Conservation (phyloP, 2,113 vertebrate genomes). For the Gorsachius goisagi region DNA sequence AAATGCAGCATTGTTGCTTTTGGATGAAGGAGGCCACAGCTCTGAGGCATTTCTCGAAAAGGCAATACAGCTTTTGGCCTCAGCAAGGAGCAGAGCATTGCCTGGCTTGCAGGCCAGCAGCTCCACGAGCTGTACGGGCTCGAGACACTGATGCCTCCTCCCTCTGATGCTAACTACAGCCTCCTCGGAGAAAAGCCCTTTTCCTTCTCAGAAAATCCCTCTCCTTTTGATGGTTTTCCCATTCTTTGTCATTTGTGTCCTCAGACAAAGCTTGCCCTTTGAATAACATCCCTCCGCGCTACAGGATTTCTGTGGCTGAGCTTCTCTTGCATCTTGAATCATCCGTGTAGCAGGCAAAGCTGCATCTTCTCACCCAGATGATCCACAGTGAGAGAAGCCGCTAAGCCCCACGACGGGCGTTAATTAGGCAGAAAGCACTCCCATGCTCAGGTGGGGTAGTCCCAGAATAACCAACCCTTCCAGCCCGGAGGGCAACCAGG, state of each 20-base stretch:
- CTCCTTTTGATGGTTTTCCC: background rate
- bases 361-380: background rate
- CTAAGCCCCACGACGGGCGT: background rate
- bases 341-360: background rate
- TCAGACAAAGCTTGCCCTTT: background rate
- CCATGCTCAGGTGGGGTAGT: background rate
- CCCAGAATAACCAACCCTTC: background rate
- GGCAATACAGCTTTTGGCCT: constrained; percentile 16
- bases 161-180: background rate
- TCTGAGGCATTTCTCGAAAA: background rate
- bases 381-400: rapidly evolving
- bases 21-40: background rate
- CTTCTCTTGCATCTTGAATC: background rate
- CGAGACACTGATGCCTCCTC: background rate
- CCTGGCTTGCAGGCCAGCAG: background rate
- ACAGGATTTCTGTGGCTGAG: background rate
- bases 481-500: background rate
- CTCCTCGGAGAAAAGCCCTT: background rate
- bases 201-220: background rate
- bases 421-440: background rate
- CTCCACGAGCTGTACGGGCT: rapidly evolving
- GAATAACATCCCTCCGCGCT: background rate
- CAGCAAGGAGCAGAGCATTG: background rate
- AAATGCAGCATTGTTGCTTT: background rate
- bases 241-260: background rate